Base-by-base conservation (phyloP, 1,140 invertebrate genomes). In the Leptonema lineaticorne region DNA sequence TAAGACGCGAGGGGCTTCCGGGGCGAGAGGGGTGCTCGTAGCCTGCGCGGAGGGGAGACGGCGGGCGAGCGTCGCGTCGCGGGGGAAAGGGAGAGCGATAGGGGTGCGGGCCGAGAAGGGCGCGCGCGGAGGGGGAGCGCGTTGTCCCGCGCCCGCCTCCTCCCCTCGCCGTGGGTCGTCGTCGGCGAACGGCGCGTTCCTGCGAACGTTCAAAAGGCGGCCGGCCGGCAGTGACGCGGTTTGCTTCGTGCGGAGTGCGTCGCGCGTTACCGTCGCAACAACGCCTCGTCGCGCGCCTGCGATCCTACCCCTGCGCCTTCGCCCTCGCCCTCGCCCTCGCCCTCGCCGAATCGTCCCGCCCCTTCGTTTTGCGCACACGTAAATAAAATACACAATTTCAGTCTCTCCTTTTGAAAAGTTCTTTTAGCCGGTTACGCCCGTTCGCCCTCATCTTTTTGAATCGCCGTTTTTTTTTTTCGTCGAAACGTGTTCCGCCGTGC, bases 121-220 rank as follows among this genome's bases (percentile, higher is more conserved):
- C n/a, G n/a, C n/a, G n/a, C n/a, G n/a, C n/a, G n/a, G 50, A 14
- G 46, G 16, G 20, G 16, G 16, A 24, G 46, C 8, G 3, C 16
- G 53, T 26, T 5, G 1, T 9, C 53, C 53, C 24, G 5, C 28
- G 1, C 20, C 53, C 1, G 1, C 53, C 28, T 4, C 28, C 6
- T 4, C 28, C 57, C 28, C 16, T 16, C 57, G 57, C 1, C n/a
- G n/a, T n/a, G n/a, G n/a, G n/a, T n/a, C n/a, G n/a, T n/a, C n/a
- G n/a, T 33, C 18, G 2, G 18, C 48, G n/a, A 9, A 14, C 18
- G 33, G 33, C 57, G 28, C n/a, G 28, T 29, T 27, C 28, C 20
- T 37, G 20, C 57, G 57, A 59, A 37, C 33, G 20, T 30, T 59
- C 57, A 53, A 53, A 53, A 20, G 50, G 50, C 20, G 50, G 50